Conservation (phyloP, 1,140 invertebrate species). For the Asobara japonica region DNA sequence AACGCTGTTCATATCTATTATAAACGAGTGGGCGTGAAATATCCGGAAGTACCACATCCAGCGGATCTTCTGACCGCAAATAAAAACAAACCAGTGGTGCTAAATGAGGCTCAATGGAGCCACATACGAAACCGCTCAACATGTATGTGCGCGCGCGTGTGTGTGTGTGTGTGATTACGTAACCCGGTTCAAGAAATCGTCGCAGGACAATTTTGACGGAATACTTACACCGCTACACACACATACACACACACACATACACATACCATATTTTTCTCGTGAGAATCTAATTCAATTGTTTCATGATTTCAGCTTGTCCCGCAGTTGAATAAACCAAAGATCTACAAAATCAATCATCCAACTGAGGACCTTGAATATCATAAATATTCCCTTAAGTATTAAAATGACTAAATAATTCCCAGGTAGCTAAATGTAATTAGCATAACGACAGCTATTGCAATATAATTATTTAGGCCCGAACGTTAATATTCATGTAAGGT, state of each 20-base stretch:
- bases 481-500: too few species aligned
- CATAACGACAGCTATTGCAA: not conserved
- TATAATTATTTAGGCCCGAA: not conserved
- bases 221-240: too few species aligned
- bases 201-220: too few species aligned
- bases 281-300: not conserved
- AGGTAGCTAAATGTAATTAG: constrained; percentile 4
- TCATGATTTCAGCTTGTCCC: constrained; percentile 42
- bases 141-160: too few species aligned
- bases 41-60: not conserved
- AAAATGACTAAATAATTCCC: not conserved
- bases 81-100: too few species aligned
- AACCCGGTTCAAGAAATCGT: too few species aligned
- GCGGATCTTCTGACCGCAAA: not conserved
- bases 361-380: not conserved
- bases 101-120: too few species aligned
- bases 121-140: too few species aligned
- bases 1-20: too few species aligned
- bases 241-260: too few species aligned
- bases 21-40: not conserved
- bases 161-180: too few species aligned
- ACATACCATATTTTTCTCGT: not conserved
- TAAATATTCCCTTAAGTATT: constrained; percentile 1
- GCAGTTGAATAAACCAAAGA: constrained; percentile 25
- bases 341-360: not conserved